Percentiles rank a stretch among this genome's conserved stretches.
These are phyloP conservation scores for Aphelinus certus DNA, from an alignment of 1,140 invertebrate genomes.

Conservation along the genomic window DNA sequence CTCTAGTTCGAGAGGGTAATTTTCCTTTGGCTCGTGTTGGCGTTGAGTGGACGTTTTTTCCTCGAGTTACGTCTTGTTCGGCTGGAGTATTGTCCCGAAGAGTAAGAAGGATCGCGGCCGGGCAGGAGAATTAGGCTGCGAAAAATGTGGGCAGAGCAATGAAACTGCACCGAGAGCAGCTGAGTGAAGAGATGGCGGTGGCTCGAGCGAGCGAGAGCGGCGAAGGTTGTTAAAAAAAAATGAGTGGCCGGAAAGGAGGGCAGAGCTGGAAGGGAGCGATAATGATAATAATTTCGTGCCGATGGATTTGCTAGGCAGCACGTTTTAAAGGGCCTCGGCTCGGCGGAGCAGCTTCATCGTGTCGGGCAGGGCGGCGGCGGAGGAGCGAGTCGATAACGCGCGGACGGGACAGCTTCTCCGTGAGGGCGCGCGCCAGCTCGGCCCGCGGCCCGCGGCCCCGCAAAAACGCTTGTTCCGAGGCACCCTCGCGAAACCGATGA, in stretches of 20 bases:
- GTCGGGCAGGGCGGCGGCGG: neutral
- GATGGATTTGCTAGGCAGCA: conserved; percentile 45
- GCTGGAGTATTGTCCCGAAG: neutral
- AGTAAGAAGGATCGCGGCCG: neutral
- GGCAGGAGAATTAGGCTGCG: conserved; percentile 11
- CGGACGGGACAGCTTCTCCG: no score
- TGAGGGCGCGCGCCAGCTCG: neutral
- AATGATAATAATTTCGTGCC: conserved; percentile 44
- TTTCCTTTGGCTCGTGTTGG: neutral
- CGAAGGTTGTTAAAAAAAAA: neutral
- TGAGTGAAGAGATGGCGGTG: neutral
- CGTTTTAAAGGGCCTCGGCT: conserved; percentile 40
- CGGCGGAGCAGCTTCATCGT: conserved; percentile 23
- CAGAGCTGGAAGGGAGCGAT: conserved; percentile 13
- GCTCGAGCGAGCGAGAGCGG: no score
- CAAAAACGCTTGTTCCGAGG: neutral
- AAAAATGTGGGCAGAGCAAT: conserved; percentile 32
- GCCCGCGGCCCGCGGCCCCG: no score
- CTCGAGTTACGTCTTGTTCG: conserved; percentile 32
- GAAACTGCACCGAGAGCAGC: conserved; percentile 21
- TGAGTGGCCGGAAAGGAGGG: neutral
- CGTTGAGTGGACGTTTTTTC: neutral
- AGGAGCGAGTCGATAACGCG: conserved; percentile 7
- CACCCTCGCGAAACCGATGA: conserved; percentile 34
- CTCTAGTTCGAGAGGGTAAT: conserved; percentile 3